Conservation (phyloP, 2,888 invertebrate genomes). For the Cosmia pyralina region DNA sequence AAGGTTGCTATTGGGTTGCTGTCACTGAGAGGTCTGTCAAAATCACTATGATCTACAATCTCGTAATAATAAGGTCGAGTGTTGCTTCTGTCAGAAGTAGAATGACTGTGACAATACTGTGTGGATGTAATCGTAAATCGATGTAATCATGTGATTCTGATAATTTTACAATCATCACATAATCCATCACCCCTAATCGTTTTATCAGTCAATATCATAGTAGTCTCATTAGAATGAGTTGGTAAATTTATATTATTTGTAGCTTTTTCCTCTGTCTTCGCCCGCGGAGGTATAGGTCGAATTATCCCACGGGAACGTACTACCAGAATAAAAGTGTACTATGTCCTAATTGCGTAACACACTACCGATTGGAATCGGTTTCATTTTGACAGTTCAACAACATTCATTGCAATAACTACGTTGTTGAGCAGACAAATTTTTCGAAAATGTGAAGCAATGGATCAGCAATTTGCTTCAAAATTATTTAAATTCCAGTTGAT, state of each 20-base stretch:
- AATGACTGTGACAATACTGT: not conserved
- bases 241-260: not conserved
- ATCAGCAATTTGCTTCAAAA: too few species aligned
- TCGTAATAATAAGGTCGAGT: slow-evolving; percentile 7
- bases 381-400: too few species aligned
- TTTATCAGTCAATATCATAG: not conserved
- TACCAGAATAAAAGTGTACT: not conserved
- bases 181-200: not conserved
- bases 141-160: not conserved
- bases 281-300: not conserved
- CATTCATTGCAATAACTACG: too few species aligned
- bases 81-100: not conserved
- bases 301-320: not conserved
- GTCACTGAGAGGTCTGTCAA: not conserved
- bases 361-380: too few species aligned
- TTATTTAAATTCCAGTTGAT: too few species aligned
- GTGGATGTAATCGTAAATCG: not conserved
- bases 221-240: not conserved
- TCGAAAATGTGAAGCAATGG: too few species aligned
- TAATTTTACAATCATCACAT: slow-evolving; percentile 2
- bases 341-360: too few species aligned
- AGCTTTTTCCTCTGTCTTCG: not conserved
- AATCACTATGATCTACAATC: slow-evolving; percentile 5
- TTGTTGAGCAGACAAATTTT: too few species aligned
- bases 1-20: not conserved